These are phyloP conservation scores for Mola mola DNA, from an alignment of 2,113 vertebrate genomes.

Conservation along the genomic window DNA sequence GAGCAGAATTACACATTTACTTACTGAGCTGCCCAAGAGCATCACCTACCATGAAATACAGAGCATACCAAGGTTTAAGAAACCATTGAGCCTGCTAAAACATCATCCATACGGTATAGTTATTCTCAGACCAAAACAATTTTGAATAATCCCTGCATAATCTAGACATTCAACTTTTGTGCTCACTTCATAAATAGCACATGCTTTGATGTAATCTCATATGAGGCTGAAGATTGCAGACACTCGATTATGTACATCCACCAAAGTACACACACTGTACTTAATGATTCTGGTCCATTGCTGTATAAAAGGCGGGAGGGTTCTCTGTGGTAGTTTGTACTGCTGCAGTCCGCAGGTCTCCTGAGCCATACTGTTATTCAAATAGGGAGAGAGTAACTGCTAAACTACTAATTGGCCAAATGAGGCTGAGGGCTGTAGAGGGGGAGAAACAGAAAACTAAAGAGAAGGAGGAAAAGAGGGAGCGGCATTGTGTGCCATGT, in stretches of 20 bases:
- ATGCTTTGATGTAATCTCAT: constrained; percentile 36
- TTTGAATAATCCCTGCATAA: constrained; percentile 28
- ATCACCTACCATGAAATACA: constrained; percentile 39
- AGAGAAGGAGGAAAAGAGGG: constrained; percentile 8
- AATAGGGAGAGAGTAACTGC: constrained; percentile 44
- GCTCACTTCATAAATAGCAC: constrained; percentile 35
- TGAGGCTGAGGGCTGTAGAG: constrained; percentile 46
- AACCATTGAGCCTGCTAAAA: constrained; percentile 27
- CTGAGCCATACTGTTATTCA: constrained; percentile 57
- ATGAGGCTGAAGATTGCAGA: constrained; percentile 7
- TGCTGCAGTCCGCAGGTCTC: constrained; percentile 47
- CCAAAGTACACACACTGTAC: constrained; percentile 10
- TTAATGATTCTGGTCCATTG: constrained; percentile 39
- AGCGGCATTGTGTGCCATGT: constrained; percentile 17
- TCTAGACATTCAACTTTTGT: constrained; percentile 17
- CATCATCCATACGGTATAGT: constrained; percentile 38
- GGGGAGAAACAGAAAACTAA: constrained; percentile 16
- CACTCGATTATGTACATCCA: constrained; percentile 16
- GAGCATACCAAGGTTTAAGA: constrained; percentile 15
- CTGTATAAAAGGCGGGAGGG: constrained; percentile 34
- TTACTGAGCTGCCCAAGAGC: constrained; percentile 35
- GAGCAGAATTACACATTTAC: constrained; percentile 58
- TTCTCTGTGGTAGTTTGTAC: constrained; percentile 24
- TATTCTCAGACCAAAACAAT: constrained; percentile 30
- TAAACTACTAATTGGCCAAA: constrained; percentile 75